Evolutionary conservation across 30 jellyfish, hydroid and myxozoan species (phyloP).

Genomic region (Aurelia coerulea): DNA sequence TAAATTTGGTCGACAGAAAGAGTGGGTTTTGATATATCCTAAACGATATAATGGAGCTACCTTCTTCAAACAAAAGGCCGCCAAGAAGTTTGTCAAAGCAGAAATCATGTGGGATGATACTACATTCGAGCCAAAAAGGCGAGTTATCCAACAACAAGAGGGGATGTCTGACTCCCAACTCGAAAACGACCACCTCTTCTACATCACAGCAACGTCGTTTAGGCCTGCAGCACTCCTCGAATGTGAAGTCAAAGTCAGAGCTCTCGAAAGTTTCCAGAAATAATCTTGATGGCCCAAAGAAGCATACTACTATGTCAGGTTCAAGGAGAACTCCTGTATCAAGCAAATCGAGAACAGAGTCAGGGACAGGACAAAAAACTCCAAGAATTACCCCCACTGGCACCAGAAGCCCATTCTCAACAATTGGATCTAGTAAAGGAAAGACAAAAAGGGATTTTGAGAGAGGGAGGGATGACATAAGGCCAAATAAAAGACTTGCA

Average conservation of each 20-base stretch:
- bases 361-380: conserved; percentile 1
- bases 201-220: neutral
- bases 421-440: conserved; percentile 18
- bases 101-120: conserved; percentile 43
- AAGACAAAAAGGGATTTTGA: conserved; percentile 39
- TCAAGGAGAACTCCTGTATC: conserved; percentile 35
- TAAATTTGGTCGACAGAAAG: too few relatives aligned
- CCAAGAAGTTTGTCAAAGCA: conserved; percentile 49
- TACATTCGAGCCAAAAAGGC: conserved; percentile 19
- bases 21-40: too few relatives aligned
- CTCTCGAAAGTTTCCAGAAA: neutral
- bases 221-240: too few relatives aligned
- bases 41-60: too few relatives aligned
- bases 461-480: conserved; percentile 9
- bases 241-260: too few relatives aligned
- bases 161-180: conserved; percentile 46
- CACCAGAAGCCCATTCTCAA: conserved; percentile 22
- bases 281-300: conserved; percentile 4
- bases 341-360: conserved; percentile 7
- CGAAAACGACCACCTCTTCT: conserved; percentile 19
- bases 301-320: neutral
- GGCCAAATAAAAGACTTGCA: conserved; percentile 56
- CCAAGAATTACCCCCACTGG: conserved; percentile 50
- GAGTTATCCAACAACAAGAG: conserved; percentile 19
- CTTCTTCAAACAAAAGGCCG: conserved; percentile 8